Base-by-base conservation (phyloP, 2,113 vertebrate species). In the Phalacrocorax brasilianus region DNA sequence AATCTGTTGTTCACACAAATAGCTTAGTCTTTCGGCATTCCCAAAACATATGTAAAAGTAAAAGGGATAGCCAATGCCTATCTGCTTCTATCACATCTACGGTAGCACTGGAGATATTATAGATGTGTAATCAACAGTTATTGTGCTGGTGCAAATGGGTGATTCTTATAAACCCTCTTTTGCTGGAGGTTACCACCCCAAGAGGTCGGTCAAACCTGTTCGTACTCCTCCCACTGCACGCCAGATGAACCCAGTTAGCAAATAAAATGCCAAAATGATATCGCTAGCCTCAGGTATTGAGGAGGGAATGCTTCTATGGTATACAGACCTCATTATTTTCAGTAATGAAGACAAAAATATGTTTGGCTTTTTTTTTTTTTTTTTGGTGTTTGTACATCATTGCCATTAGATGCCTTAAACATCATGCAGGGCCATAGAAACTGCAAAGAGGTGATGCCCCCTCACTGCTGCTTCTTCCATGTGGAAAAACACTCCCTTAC, bases 381-480 rank as follows among this genome's bases (percentile, higher is more conserved):
- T 26, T 56, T 16, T 17, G 28, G 18, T n/a, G 27, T 67, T 24
- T 62, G 26, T 24, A 4, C 30, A 6, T 18, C 33, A 4, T 52
- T 47, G 35, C 27, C 6, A 17, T 40, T 16, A 4, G 32, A 8
- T 35, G 35, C 56, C 23, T 56, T 10, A 20, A 40, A 53, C 8
- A 14, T 13, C 52, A 14, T 0, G 3, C n/a, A 42, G 23, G 21
- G 27, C 33, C 44, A 66, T 2, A 13, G 59, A 52, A 67, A 58
- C 16, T 12, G 22, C 21, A 23, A 22, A 27, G 76, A 50, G 42
- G 17, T 14, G 87, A 70, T 27, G n/a, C 10, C 33, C 65, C 38
- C 0, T 0, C 59, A 32, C 26, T 6, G 3, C 81, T 35, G 61
- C 44, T 35, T 2, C 32, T 35, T 38, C 71, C 53, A 13, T 5